phyloP scores from a whole-genome alignment of 2,797 vertebrate species.

The Onychomys torridus region DNA sequence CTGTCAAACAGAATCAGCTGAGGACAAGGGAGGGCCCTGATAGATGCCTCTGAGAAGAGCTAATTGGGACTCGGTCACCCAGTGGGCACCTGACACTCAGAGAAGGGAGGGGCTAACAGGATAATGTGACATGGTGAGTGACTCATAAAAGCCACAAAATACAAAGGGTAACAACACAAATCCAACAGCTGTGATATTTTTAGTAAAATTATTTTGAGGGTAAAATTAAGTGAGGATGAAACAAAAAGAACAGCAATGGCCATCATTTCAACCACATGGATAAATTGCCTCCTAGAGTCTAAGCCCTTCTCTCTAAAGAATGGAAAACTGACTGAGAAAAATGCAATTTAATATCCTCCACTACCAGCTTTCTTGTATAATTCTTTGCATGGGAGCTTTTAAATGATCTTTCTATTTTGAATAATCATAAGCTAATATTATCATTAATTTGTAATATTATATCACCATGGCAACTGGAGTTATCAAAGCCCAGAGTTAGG shows the following conservation, averaged over 20 bases:
- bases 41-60: slow-evolving; percentile 73
- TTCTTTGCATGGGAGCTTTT: neutral
- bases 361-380: neutral
- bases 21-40: slow-evolving; percentile 71
- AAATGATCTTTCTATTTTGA: neutral
- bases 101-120: neutral
- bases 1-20: slow-evolving; percentile 72
- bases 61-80: slow-evolving; percentile 74
- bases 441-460: slow-evolving; percentile 22
- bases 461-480: neutral
- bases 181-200: neutral
- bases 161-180: neutral
- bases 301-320: neutral
- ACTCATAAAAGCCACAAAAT: neutral
- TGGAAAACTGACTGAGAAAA: neutral
- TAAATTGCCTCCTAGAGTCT: neutral
- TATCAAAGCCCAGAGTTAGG: neutral
- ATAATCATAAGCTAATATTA: neutral
- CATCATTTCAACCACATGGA: slow-evolving; percentile 1
- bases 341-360: neutral
- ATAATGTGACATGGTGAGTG: neutral
- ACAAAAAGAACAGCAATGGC: neutral
- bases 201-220: slow-evolving; percentile 39
- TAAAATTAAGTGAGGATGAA: slow-evolving; percentile 20
- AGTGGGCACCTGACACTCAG: neutral